Base-by-base conservation (phyloP, 1,140 invertebrate genomes). In the Heliconius hewitsoni region DNA sequence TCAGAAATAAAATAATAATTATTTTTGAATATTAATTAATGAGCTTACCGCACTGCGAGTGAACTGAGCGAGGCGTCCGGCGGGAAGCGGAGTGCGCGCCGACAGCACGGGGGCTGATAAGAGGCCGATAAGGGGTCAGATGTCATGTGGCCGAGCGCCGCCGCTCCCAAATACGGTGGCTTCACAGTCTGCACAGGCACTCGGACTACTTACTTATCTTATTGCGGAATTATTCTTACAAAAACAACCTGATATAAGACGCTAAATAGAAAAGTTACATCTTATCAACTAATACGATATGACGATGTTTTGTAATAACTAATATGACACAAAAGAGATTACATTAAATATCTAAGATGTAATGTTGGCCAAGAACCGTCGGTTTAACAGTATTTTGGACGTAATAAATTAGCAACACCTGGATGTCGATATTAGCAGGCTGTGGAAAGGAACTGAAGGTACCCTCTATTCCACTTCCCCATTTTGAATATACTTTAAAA, bases 101-200 rank as follows among this genome's bases (percentile, higher is more conserved):
- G 23, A 8, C 27, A 30, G 55, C 77, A 70, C 42, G 52, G 66
- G 57, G 23, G 27, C 46, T 74, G 85, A 83, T 84, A 85, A 84
- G 60, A 13, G 23, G n/a, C 46, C 74, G 85, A 84, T 85, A 87
- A 84, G 60, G 76, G 84, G 83, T 84, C 81, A 83, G 78, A 81
- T 73, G 82, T 83, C 80, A 70, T 55, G 82, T 46, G 73, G 80
- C 78, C 76, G 78, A 60, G 27, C 39, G 71, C 52, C 73, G 70
- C 30, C 52, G 74, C 77, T 57, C 57, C 52, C 71, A 71, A 81
- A 78, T 71, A 71, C 37, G 27, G n/a, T 27, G 52, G 52, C 37
- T 34, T 5, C 55, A 37, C 74, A 60, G 18, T 50, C 23, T 27
- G 60, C 39, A 30, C 30, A 75, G 46, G 16, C 46, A 39, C 50